Conservation (phyloP, 1,140 invertebrate species). For the Gryllus bimaculatus region DNA sequence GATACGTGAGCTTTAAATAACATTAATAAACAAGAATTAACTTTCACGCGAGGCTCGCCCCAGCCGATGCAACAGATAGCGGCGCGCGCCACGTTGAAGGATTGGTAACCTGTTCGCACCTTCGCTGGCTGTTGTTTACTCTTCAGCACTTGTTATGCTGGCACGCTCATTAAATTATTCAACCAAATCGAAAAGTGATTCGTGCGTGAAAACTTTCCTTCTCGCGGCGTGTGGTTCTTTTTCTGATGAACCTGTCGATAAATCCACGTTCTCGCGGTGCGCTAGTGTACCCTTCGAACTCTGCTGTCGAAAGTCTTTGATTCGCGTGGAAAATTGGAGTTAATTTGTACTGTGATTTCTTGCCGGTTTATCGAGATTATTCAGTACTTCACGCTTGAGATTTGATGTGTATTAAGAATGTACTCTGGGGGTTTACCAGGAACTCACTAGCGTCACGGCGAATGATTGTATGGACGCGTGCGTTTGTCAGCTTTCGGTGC, state of each 20-base stretch:
- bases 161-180: slow-evolving; percentile 4
- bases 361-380: too few species aligned
- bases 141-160: neutral
- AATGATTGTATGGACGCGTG: too few species aligned
- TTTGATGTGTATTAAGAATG: too few species aligned
- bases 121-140: neutral
- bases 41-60: neutral
- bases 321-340: neutral
- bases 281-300: neutral
- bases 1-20: slow-evolving; percentile 5
- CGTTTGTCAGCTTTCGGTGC: too few species aligned
- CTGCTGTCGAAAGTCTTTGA: neutral
- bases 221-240: neutral
- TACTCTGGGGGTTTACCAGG: too few species aligned
- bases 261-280: neutral
- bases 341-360: too few species aligned
- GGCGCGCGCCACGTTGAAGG: neutral
- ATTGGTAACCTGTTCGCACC: neutral
- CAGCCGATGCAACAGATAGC: neutral
- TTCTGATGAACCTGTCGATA: neutral
- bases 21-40: slow-evolving; percentile 6
- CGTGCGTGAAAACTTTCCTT: slow-evolving; percentile 1
- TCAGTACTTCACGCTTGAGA: too few species aligned
- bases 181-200: neutral
- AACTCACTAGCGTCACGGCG: too few species aligned